phyloP scores from a whole-genome alignment of 1,140 invertebrate species.

The Pararge aegeria region DNA sequence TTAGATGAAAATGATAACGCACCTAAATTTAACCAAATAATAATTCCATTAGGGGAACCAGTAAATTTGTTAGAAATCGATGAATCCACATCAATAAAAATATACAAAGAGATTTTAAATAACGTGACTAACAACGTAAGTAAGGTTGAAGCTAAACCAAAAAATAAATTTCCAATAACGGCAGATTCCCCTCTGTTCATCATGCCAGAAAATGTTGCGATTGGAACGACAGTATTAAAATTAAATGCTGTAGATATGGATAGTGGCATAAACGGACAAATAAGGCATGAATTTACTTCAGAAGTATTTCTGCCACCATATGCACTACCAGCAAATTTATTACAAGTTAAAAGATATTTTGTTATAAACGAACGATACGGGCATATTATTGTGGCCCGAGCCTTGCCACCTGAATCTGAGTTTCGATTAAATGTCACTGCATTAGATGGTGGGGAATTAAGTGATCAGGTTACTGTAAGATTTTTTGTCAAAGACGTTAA shows the following conservation, averaged over 20 bases:
- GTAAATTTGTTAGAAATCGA: slow-evolving; percentile 83
- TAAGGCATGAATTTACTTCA: slow-evolving; percentile 87
- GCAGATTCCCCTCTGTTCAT: slow-evolving; percentile 81
- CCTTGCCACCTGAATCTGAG: slow-evolving; percentile 87
- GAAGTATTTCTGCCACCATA: slow-evolving; percentile 82
- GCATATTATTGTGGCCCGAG: slow-evolving; percentile 87
- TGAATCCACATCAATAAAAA: slow-evolving; percentile 67
- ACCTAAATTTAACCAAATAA: slow-evolving; percentile 85
- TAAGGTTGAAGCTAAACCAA: slow-evolving; percentile 65
- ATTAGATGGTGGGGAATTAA: slow-evolving; percentile 86
- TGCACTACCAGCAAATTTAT: slow-evolving; percentile 59
- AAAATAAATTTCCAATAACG: slow-evolving; percentile 77
- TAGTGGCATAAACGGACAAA: slow-evolving; percentile 85
- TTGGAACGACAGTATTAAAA: slow-evolving; percentile 88
- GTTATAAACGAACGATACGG: slow-evolving; percentile 86
- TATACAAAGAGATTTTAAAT: slow-evolving; percentile 69
- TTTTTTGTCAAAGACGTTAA: slow-evolving; percentile 89
- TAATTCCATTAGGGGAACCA: slow-evolving; percentile 83
- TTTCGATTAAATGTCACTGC: slow-evolving; percentile 89
- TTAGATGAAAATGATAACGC: slow-evolving; percentile 92
- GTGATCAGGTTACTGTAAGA: slow-evolving; percentile 85
- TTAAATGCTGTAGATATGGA: slow-evolving; percentile 92
- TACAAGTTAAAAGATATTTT: slow-evolving; percentile 83
- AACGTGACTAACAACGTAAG: slow-evolving; percentile 47
- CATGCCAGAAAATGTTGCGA: slow-evolving; percentile 88